Conservation (phyloP, 35 echinoderm and acorn worm species). For the Nesometra sesokonis region DNA sequence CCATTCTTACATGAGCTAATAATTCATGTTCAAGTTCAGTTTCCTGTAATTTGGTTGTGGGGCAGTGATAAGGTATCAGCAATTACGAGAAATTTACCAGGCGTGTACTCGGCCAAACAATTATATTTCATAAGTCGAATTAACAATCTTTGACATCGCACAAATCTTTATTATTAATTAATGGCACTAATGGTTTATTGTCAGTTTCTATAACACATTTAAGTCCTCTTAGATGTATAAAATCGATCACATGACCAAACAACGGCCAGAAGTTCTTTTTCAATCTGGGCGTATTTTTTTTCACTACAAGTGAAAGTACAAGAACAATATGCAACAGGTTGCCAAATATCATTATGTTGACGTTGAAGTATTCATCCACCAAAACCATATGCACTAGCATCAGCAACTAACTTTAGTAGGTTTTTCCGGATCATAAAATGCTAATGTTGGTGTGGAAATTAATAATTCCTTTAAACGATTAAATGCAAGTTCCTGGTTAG, state of each 20-base stretch:
- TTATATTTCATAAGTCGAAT: slow-evolving; percentile 12
- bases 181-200: slow-evolving; percentile 8
- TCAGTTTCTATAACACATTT: background rate
- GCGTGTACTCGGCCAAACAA: background rate
- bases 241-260: background rate
- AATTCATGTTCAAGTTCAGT: background rate
- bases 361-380: background rate
- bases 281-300: background rate
- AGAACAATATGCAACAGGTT: slow-evolving; percentile 27
- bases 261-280: background rate
- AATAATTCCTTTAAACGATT: background rate
- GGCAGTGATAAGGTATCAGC: slow-evolving; percentile 17
- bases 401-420: background rate
- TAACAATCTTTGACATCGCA: background rate
- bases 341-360: background rate
- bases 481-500: background rate
- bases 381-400: background rate
- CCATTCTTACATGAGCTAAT: background rate
- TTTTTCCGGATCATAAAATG: background rate
- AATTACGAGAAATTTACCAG: background rate
- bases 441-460: background rate
- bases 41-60: background rate
- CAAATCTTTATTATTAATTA: slow-evolving; percentile 7
- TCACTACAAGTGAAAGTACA: background rate
- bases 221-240: slow-evolving; percentile 9